Percentiles rank a stretch among this genome's conserved stretches.
Conservation (phyloP, 2,797 vertebrate species). For the Sebastes glaucus region DNA sequence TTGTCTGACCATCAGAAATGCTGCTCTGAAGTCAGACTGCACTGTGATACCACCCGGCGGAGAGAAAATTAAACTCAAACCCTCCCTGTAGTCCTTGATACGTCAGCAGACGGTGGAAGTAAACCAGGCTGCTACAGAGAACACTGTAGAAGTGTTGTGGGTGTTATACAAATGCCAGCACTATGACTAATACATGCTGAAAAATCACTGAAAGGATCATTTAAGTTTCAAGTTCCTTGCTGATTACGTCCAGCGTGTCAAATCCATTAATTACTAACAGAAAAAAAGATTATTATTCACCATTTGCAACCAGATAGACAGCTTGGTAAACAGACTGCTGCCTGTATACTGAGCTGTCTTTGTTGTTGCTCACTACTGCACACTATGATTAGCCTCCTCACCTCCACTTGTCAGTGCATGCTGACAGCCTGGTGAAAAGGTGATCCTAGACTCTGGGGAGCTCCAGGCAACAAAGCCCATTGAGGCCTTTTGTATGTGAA, state of each 20-base stretch:
- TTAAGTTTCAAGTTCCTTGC: conserved; percentile 16
- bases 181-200: conserved; percentile 53
- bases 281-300: conserved; percentile 11
- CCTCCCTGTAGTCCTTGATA: conserved; percentile 42
- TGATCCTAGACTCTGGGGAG: neutral
- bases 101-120: conserved; percentile 44
- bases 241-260: conserved; percentile 6
- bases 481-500: neutral
- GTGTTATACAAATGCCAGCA: conserved; percentile 41
- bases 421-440: conserved; percentile 42
- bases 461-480: neutral
- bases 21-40: conserved; percentile 1
- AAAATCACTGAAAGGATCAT: conserved; percentile 17
- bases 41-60: conserved; percentile 36
- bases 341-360: too few relatives aligned
- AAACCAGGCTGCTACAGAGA: conserved; percentile 44
- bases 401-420: conserved; percentile 48
- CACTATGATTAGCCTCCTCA: conserved; percentile 38
- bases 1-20: conserved; percentile 1
- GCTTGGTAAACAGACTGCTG: neutral
- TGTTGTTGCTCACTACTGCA: neutral
- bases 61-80: conserved; percentile 44
- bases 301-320: conserved; percentile 4
- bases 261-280: conserved; percentile 9
- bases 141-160: conserved; percentile 42